Evolutionary conservation across 1,140 invertebrate genomes (phyloP).

Genomic region (Dreissena rostriformis): DNA sequence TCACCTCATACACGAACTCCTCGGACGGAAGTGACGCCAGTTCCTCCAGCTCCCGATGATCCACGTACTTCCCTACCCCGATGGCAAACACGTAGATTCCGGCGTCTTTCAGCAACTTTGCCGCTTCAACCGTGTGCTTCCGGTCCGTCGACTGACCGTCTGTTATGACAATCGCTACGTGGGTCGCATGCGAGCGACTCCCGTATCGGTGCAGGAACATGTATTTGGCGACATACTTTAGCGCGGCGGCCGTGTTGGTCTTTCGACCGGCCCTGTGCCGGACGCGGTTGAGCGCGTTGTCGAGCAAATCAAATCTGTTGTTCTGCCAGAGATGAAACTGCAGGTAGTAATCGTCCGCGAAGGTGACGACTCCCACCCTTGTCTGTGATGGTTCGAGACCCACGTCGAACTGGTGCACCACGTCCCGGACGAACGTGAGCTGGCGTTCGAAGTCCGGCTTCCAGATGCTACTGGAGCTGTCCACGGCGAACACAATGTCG

Average conservation of each 20-base stretch:
- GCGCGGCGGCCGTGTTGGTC: constrained; percentile 31
- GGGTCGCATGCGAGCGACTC: constrained; percentile 54
- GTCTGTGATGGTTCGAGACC: constrained; percentile 54
- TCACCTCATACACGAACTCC: constrained; percentile 71
- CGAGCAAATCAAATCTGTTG: constrained; percentile 33
- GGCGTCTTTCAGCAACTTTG: constrained; percentile 54
- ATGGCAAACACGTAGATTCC: constrained; percentile 75
- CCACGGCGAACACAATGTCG: constrained; percentile 72
- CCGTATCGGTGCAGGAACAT: constrained; percentile 61
- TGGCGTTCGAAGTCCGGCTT: constrained; percentile 66
- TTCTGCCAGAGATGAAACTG: constrained; percentile 62
- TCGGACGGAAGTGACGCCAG: constrained; percentile 67
- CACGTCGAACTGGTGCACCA: constrained; percentile 64
- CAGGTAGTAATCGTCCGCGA: constrained; percentile 56
- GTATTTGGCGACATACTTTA: constrained; percentile 48
- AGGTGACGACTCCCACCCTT: constrained; percentile 61
- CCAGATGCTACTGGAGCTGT: constrained; percentile 73
- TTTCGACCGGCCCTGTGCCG: constrained; percentile 44
- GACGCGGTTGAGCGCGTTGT: constrained; percentile 57
- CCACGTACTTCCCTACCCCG: constrained; percentile 70
- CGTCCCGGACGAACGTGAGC: constrained; percentile 65
- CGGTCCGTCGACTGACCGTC: constrained; percentile 71
- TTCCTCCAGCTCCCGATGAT: constrained; percentile 64
- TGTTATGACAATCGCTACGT: constrained; percentile 73
- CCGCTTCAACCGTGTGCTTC: constrained; percentile 61